Evolutionary conservation across 2,888 invertebrate genomes (phyloP), one percentile per base, ranked within the genome.

Genomic region (Folsomia candida): DNA sequence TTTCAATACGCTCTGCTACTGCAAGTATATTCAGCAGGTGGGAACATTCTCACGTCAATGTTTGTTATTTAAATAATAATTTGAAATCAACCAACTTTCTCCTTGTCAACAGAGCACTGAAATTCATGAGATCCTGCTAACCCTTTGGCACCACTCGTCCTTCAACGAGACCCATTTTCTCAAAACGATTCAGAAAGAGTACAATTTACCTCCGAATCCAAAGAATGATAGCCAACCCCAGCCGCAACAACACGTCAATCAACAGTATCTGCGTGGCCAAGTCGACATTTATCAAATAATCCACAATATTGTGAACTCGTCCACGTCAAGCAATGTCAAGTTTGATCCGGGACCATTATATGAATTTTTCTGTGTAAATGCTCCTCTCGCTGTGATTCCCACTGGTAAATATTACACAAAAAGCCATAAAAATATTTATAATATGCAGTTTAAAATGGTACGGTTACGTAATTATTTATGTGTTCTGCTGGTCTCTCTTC

Each of bases 401-500:
- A 79, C 78, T 71, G 79, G 79, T 79, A 74, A 74, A 65, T 61
- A n/a, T n/a, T n/a, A n/a, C n/a, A n/a, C n/a, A n/a, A n/a, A n/a
- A n/a, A n/a, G n/a, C n/a, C n/a, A n/a, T n/a, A n/a, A n/a, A n/a
- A n/a, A n/a, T n/a, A n/a, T n/a, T n/a, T n/a, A n/a, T n/a, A n/a
- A n/a, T n/a, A n/a, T n/a, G n/a, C n/a, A n/a, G n/a, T n/a, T n/a
- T n/a, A n/a, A n/a, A n/a, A n/a, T n/a, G n/a, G n/a, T n/a, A n/a
- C n/a, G n/a, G n/a, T n/a, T n/a, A n/a, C n/a, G n/a, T n/a, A n/a
- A n/a, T n/a, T n/a, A n/a, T n/a, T n/a, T n/a, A n/a, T n/a, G n/a
- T n/a, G n/a, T n/a, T n/a, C n/a, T n/a, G n/a, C n/a, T n/a, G n/a
- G n/a, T n/a, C n/a, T n/a, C n/a, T n/a, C n/a, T n/a, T 28, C 54